Evolutionary conservation across 53 echinoderm and acorn worm species (phyloP).

Genomic region (Mesocentrotus franciscanus): DNA sequence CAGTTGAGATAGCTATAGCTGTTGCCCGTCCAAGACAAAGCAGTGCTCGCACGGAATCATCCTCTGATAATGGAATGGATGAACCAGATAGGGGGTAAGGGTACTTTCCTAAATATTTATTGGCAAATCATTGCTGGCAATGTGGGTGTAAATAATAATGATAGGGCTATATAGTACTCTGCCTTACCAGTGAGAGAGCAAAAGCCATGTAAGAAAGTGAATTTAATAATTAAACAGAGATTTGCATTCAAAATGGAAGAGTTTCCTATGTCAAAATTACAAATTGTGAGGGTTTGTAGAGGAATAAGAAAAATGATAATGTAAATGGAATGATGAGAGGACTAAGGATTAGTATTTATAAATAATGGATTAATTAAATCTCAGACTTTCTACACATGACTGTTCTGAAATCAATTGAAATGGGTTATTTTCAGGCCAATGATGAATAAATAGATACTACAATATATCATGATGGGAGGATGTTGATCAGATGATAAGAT

Average conservation of each 20-base stretch:
- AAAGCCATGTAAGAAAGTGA: neutral
- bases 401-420: too few species aligned
- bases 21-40: constrained; percentile 32
- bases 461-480: neutral
- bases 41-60: constrained; percentile 43
- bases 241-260: neutral
- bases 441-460: neutral
- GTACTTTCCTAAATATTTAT: neutral
- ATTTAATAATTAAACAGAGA: neutral
- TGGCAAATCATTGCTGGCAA: neutral
- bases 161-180: neutral
- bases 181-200: neutral
- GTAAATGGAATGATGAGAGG: too few species aligned
- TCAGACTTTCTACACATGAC: too few species aligned
- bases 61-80: neutral
- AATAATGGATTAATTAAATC: too few species aligned
- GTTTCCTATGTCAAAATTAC: too few species aligned
- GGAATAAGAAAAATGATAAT: too few species aligned
- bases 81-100: constrained; percentile 19
- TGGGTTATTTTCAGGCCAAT: too few species aligned
- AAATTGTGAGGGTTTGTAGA: too few species aligned
- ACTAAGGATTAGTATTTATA: too few species aligned
- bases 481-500: neutral
- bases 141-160: neutral
- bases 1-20: constrained; percentile 56